phyloP scores from a whole-genome alignment of 2,113 vertebrate species.

The Tenebrosternarchus preto region DNA sequence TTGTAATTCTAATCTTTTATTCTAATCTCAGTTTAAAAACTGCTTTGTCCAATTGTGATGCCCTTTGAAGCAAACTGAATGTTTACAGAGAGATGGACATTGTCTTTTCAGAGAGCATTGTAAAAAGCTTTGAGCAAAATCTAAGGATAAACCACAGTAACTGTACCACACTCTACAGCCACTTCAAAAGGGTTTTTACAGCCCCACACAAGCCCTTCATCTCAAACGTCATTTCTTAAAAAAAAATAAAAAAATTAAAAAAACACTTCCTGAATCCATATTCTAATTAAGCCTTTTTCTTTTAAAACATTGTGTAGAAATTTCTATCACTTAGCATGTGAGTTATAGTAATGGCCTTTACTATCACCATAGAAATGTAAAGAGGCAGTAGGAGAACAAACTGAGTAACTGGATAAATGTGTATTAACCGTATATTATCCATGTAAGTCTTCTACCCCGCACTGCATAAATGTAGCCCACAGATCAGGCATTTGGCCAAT shows the following conservation, averaged over 20 bases:
- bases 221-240: too few relatives aligned
- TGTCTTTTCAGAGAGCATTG: neutral
- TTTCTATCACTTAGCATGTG: neutral
- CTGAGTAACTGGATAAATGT: neutral
- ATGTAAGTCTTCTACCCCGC: neutral
- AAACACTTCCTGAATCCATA: too few relatives aligned
- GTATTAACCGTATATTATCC: neutral
- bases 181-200: neutral
- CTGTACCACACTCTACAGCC: conserved; percentile 58
- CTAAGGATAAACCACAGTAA: neutral
- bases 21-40: too few relatives aligned
- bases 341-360: neutral
- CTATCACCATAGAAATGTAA: neutral
- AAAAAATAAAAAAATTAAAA: too few relatives aligned
- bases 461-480: neutral
- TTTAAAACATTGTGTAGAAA: neutral
- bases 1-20: too few relatives aligned
- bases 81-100: neutral
- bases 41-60: neutral
- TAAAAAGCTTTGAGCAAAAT: too few relatives aligned
- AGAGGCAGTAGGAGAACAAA: too few relatives aligned
- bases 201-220: neutral
- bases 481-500: too few relatives aligned
- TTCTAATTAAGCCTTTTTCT: too few relatives aligned
- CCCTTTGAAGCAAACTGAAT: neutral